Conservation (phyloP, 2,888 invertebrate species). For the Chymomyza amoena region DNA sequence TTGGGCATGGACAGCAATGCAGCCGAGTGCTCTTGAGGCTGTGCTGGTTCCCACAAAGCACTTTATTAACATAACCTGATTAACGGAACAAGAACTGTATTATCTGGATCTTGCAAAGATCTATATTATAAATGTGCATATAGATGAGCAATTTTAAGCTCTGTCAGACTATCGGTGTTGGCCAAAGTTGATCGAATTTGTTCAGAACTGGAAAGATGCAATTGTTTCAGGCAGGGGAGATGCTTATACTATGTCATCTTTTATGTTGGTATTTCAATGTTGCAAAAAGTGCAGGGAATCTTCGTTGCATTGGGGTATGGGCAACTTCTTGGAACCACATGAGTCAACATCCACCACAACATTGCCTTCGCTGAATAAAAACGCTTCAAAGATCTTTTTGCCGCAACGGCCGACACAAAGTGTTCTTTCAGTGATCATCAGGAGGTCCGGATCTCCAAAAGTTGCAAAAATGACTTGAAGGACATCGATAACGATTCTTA, state of each 20-base stretch:
- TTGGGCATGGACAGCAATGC: not conserved
- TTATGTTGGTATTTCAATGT: too few relatives aligned
- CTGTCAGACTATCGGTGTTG: not conserved
- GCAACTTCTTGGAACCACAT: too few relatives aligned
- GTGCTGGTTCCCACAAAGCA: not conserved
- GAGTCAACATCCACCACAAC: too few relatives aligned
- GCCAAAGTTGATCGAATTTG: not conserved
- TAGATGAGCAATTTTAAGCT: not conserved
- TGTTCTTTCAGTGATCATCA: too few relatives aligned
- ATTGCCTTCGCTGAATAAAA: too few relatives aligned
- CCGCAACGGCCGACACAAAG: too few relatives aligned
- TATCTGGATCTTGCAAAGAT: not conserved
- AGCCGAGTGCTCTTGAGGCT: not conserved
- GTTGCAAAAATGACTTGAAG: too few relatives aligned
- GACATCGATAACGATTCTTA: too few relatives aligned
- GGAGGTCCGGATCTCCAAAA: too few relatives aligned
- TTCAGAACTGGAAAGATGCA: not conserved
- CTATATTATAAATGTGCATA: not conserved
- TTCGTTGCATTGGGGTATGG: too few relatives aligned
- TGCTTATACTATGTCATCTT: not conserved
- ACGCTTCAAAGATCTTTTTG: too few relatives aligned
- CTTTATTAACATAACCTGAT: not conserved
- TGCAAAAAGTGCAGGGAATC: too few relatives aligned
- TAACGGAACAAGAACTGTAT: not conserved
- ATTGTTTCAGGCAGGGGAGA: not conserved